Percentiles rank a stretch among this genome's conserved stretches.
Evolutionary conservation across 2,113 vertebrate species (phyloP).

Genomic region (Arothron firmamentum): DNA sequence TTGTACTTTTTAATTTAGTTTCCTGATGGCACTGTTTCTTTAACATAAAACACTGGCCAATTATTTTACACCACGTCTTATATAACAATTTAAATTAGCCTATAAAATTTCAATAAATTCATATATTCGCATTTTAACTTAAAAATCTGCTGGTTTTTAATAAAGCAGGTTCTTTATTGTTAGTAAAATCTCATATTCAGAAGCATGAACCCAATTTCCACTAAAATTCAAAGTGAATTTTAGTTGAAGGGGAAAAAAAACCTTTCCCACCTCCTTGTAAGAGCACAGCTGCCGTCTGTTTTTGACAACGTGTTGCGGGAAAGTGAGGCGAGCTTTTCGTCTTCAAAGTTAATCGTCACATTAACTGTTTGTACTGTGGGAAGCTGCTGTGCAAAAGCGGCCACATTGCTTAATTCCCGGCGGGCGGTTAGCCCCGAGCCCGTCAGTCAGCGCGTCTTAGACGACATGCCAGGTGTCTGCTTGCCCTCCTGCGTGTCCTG

Average conservation of each 20-base stretch:
- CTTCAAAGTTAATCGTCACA: constrained; percentile 44
- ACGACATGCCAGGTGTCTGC: constrained; percentile 73
- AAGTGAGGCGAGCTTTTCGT: constrained; percentile 37
- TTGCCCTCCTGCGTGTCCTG: constrained; percentile 51
- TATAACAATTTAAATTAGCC: background rate
- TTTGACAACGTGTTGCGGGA: constrained; percentile 39
- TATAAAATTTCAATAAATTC: no score
- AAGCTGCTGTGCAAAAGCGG: constrained; percentile 59
- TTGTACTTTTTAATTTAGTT: background rate
- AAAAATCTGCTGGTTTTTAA: background rate
- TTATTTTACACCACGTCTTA: background rate
- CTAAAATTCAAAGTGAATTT: no score
- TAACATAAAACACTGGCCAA: background rate
- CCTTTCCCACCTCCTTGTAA: constrained; percentile 18
- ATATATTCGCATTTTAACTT: no score
- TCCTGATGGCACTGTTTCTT: background rate
- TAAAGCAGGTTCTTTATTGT: background rate
- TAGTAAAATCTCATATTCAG: background rate
- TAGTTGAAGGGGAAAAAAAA: constrained; percentile 11
- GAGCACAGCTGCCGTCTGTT: constrained; percentile 62
- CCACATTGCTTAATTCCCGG: constrained; percentile 70
- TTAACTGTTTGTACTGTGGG: constrained; percentile 62
- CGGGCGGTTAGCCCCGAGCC: constrained; percentile 63
- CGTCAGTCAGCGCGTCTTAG: constrained; percentile 72
- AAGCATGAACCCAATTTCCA: no score